These are phyloP conservation scores for Trimorus sp. DNA, from an alignment of 2,888 invertebrate genomes.

Conservation along the genomic window DNA sequence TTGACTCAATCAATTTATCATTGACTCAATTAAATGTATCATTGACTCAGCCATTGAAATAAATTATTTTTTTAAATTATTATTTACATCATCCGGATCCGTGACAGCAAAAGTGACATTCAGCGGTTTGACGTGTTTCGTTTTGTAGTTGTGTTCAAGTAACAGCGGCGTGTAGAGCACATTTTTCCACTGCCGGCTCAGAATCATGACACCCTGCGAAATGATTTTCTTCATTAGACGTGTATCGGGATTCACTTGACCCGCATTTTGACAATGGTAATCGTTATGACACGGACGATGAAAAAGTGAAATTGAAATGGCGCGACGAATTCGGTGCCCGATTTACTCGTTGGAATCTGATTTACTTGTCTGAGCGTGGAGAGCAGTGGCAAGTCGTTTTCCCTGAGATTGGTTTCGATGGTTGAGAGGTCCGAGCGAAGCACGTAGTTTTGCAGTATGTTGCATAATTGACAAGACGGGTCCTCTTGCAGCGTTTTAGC, in stretches of 20 bases:
- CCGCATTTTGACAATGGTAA: background rate
- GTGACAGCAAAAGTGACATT: conserved; percentile 95
- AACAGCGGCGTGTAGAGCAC: conserved; percentile 95
- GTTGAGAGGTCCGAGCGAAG: conserved; percentile 88
- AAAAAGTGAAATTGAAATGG: background rate
- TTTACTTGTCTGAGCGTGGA: conserved; percentile 92
- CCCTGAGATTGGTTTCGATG: conserved; percentile 92
- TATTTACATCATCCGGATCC: conserved; percentile 89
- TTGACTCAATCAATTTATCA: no score
- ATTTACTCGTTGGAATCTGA: background rate
- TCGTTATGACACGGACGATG: background rate
- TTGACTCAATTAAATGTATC: no score
- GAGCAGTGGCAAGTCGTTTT: conserved; percentile 92
- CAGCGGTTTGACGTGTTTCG: conserved; percentile 90
- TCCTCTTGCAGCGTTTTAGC: conserved; percentile 96
- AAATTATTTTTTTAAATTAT: no score
- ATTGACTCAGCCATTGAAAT: no score
- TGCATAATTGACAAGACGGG: conserved; percentile 96
- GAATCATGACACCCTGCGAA: conserved; percentile 93
- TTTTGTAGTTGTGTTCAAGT: conserved; percentile 94
- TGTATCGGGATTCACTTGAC: conserved; percentile 25
- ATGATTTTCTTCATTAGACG: conserved; percentile 45
- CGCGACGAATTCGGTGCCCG: no score
- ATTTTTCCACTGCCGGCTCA: conserved; percentile 98
- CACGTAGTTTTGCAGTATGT: conserved; percentile 92